phyloP scores from a whole-genome alignment of 1,140 invertebrate genomes.

The Meloidogyne exigua region DNA sequence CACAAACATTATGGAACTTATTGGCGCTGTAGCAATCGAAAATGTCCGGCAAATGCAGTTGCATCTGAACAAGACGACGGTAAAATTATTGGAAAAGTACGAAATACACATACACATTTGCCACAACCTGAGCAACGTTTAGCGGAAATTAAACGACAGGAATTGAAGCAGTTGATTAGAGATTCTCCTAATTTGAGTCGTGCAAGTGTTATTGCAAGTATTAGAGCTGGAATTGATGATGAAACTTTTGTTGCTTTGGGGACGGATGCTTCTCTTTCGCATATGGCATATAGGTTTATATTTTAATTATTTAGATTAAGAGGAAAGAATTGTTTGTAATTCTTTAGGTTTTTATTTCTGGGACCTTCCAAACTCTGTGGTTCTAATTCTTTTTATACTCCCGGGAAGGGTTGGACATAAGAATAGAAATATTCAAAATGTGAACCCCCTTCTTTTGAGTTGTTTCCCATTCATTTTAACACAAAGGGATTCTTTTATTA shows the following conservation, averaged over 20 bases:
- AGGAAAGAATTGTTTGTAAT: too few relatives aligned
- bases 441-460: too few relatives aligned
- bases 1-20: conserved; percentile 8
- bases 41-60: background rate
- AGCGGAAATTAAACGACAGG: background rate
- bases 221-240: background rate
- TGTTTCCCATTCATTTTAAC: too few relatives aligned
- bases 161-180: background rate
- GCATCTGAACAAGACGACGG: background rate
- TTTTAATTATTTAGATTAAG: too few relatives aligned
- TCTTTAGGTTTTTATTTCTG: too few relatives aligned
- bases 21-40: conserved; percentile 6
- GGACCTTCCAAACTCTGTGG: too few relatives aligned
- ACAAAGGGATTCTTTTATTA: too few relatives aligned
- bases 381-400: too few relatives aligned
- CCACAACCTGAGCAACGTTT: background rate
- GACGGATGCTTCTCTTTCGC: background rate
- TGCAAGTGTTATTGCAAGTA: background rate
- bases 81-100: background rate
- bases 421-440: too few relatives aligned
- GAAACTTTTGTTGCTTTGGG: conserved; percentile 17
- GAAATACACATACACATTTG: background rate
- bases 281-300: conserved; percentile 3
- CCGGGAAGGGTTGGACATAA: too few relatives aligned
- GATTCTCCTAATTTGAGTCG: background rate